Percentiles rank a stretch among this genome's conserved stretches.
Evolutionary conservation across 2,888 invertebrate genomes (phyloP).

Genomic region (Rotaria sp.): DNA sequence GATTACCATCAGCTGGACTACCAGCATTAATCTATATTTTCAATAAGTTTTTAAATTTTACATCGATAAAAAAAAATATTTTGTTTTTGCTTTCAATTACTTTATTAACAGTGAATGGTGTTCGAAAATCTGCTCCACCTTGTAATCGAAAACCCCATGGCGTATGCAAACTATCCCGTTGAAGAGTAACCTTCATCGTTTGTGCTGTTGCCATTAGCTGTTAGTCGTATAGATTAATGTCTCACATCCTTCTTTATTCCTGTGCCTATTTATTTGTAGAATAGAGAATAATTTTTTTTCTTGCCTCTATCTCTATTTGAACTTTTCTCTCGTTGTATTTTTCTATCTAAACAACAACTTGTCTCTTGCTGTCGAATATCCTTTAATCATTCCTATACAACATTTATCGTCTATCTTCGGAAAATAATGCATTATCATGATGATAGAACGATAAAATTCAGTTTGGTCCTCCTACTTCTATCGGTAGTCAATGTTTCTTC

Average conservation of each 20-base stretch:
- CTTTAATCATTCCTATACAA: neutral
- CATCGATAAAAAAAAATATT: neutral
- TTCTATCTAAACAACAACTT: neutral
- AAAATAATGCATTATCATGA: neutral
- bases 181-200: slow-evolving; percentile 47
- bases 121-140: slow-evolving; percentile 53
- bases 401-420: neutral
- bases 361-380: neutral
- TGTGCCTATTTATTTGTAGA: neutral
- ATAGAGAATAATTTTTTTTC: neutral
- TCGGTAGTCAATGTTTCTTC: neutral
- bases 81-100: slow-evolving; percentile 48
- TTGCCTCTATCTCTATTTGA: neutral
- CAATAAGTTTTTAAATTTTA: no score
- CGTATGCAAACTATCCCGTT: slow-evolving; percentile 52
- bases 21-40: slow-evolving; percentile 72
- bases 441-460: neutral
- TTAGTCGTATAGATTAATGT: neutral
- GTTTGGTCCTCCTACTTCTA: neutral
- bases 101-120: slow-evolving; percentile 51
- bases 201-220: neutral
- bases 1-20: slow-evolving; percentile 73
- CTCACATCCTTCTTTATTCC: neutral
- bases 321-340: neutral
- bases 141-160: slow-evolving; percentile 56